Evolutionary conservation across 2,113 vertebrate species (phyloP).

Genomic region (Hymenochirus boettgeri): DNA sequence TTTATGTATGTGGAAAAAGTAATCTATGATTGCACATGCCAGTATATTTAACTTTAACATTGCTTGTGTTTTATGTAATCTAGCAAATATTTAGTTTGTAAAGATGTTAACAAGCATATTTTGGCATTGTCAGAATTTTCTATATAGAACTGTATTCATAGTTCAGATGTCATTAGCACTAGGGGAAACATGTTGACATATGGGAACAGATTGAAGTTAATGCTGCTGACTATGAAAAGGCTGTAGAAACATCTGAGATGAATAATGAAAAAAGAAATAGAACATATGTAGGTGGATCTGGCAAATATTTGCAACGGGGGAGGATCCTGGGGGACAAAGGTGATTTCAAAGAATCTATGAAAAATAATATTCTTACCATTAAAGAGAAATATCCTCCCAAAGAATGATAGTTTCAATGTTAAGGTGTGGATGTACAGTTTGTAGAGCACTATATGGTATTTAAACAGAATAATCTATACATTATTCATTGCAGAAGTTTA

Average conservation of each 20-base stretch:
- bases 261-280: conserved; percentile 40
- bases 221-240: conserved; percentile 23
- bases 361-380: conserved; percentile 28
- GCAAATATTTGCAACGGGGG: conserved; percentile 13
- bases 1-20: no score
- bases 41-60: no score
- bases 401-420: conserved; percentile 13
- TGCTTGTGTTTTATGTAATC: no score
- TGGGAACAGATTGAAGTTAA: conserved; percentile 19
- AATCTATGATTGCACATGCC: no score
- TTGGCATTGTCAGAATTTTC: not conserved
- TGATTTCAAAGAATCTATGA: conserved; percentile 23
- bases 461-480: no score
- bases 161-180: conserved; percentile 7
- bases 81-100: no score
- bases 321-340: conserved; percentile 21
- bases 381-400: conserved; percentile 6
- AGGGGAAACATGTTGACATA: conserved; percentile 20
- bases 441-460: no score
- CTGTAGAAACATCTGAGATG: conserved; percentile 36
- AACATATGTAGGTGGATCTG: conserved; percentile 39
- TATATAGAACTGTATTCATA: conserved; percentile 5
- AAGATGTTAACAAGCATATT: no score
- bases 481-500: conserved; percentile 22
- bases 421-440: no score